Evolutionary conservation across 2,888 invertebrate species (phyloP).

Genomic region (Idaea straminata): DNA sequence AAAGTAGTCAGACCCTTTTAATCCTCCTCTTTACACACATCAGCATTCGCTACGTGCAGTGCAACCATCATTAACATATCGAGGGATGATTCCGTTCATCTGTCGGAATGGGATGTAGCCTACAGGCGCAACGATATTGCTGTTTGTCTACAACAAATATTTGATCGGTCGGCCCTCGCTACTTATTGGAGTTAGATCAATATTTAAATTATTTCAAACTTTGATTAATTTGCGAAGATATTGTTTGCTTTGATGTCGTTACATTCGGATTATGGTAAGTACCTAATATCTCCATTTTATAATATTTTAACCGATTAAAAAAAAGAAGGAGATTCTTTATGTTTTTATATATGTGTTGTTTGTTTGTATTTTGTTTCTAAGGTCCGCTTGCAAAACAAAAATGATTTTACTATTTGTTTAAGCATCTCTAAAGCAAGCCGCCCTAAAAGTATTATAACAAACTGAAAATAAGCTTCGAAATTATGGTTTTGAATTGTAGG

Average conservation of each 20-base stretch:
- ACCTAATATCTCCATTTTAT: neutral
- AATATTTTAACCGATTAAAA: neutral
- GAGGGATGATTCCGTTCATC: slow-evolving; percentile 38
- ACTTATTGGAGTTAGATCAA: slow-evolving; percentile 78
- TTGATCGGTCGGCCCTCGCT: slow-evolving; percentile 59
- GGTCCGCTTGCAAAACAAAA: no score
- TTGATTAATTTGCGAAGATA: slow-evolving; percentile 77
- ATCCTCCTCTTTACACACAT: slow-evolving; percentile 54
- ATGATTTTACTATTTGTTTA: no score
- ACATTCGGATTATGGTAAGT: slow-evolving; percentile 43
- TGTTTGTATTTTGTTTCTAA: no score
- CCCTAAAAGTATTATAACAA: no score
- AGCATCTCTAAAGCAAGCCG: no score
- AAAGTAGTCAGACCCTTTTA: slow-evolving; percentile 45
- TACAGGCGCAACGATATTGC: slow-evolving; percentile 72
- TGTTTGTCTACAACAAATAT: slow-evolving; percentile 70
- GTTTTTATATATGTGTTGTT: no score
- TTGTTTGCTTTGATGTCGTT: slow-evolving; percentile 73
- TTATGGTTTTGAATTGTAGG: no score
- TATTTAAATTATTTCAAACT: slow-evolving; percentile 78
- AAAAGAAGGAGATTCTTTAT: neutral
- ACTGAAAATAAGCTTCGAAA: no score
- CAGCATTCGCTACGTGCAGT: slow-evolving; percentile 53
- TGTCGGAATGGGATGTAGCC: slow-evolving; percentile 43
- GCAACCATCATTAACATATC: slow-evolving; percentile 67